Conservation (phyloP, 2,888 invertebrate species). For the Pristionchus japonicus region DNA sequence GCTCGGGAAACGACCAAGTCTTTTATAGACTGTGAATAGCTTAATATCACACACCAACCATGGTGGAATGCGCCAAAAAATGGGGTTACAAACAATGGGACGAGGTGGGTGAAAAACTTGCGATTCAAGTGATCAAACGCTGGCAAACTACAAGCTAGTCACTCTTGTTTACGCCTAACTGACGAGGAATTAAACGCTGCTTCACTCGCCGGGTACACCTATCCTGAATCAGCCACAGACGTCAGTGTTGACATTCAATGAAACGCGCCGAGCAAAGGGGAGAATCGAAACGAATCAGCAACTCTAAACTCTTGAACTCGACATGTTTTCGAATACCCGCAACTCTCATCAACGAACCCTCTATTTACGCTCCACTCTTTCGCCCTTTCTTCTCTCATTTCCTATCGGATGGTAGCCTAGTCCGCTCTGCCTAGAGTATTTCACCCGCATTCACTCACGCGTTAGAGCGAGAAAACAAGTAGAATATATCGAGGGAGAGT, state of each 20-base stretch:
- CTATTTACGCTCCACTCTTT: background rate
- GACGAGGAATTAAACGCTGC: background rate
- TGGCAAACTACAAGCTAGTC: background rate
- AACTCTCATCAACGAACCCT: background rate
- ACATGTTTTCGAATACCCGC: background rate
- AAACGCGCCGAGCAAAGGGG: background rate
- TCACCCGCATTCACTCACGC: background rate
- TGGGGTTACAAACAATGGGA: background rate
- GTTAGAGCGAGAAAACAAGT: background rate
- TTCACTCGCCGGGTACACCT: background rate
- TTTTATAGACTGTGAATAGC: background rate
- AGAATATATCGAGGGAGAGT: background rate
- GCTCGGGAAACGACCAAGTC: background rate
- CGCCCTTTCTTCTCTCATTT: background rate
- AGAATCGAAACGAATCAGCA: background rate
- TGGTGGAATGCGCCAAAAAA: background rate
- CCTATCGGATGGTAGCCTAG: background rate
- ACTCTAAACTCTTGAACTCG: conserved; percentile 26
- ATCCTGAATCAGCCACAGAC: background rate
- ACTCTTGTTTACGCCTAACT: conserved; percentile 10
- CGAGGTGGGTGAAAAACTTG: background rate
- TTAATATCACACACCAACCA: background rate
- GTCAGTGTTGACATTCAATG: background rate
- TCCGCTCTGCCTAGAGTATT: background rate
- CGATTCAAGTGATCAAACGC: background rate